These are phyloP conservation scores for Burhinus bistriatus DNA, from an alignment of 2,113 vertebrate genomes.

Conservation along the genomic window DNA sequence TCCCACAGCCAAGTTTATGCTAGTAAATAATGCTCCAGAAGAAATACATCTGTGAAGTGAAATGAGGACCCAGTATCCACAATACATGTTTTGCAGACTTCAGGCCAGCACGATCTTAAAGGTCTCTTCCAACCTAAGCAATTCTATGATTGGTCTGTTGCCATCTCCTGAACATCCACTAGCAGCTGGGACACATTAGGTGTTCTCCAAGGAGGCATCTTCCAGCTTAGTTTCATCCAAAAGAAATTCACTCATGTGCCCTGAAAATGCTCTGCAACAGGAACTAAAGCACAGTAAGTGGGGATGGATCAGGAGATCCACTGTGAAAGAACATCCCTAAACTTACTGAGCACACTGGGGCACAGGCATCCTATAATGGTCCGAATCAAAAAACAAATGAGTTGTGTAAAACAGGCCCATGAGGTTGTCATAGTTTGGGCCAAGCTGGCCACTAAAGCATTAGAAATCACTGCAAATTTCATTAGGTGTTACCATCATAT, in stretches of 20 bases:
- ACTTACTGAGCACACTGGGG: fast-evolving
- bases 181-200: neutral
- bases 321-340: neutral
- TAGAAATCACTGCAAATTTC: neutral
- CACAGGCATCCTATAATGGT: neutral
- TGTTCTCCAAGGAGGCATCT: neutral
- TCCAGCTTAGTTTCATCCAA: neutral
- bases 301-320: neutral
- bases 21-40: neutral
- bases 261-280: neutral
- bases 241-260: neutral
- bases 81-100: neutral
- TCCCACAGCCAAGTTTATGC: neutral
- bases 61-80: neutral
- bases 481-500: neutral
- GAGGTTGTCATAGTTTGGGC: neutral
- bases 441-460: neutral
- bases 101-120: neutral
- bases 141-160: neutral
- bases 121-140: too few relatives aligned
- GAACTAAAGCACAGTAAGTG: neutral
- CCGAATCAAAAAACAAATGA: neutral
- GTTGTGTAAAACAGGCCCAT: neutral
- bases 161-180: neutral
- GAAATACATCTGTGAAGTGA: neutral